phyloP scores from a whole-genome alignment of 1,140 invertebrate genomes.

The Cyclina sinensis region DNA sequence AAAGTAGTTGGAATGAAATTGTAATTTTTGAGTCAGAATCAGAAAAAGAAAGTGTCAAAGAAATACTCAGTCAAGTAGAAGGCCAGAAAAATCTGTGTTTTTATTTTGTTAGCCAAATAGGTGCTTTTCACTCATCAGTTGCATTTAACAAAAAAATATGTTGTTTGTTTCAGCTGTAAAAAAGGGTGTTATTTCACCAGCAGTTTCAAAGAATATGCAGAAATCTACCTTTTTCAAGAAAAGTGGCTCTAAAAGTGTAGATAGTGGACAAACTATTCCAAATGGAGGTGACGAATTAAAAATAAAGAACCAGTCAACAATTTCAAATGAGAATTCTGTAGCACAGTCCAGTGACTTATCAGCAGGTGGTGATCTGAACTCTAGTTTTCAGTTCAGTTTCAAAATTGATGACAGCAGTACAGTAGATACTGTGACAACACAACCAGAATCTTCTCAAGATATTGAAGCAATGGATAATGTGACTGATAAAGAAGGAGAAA shows the following conservation, averaged over 20 bases:
- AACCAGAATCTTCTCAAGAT: neutral
- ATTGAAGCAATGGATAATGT: neutral
- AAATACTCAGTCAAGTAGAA: no score
- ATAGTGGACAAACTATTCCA: neutral
- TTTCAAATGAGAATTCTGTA: neutral
- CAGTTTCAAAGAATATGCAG: neutral
- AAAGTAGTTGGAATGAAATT: no score
- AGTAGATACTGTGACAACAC: neutral
- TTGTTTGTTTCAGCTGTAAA: slow-evolving; percentile 29
- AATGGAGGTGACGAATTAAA: neutral
- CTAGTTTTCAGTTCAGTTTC: slow-evolving; percentile 35
- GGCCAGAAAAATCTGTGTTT: no score
- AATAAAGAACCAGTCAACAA: neutral
- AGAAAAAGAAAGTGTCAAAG: no score
- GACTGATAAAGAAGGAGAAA: neutral
- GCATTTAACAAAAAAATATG: no score
- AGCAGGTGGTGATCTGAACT: neutral
- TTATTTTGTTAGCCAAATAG: no score
- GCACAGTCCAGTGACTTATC: neutral
- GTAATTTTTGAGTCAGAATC: no score
- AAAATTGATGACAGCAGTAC: slow-evolving; percentile 5
- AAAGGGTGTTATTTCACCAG: neutral
- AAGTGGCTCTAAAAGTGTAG: neutral
- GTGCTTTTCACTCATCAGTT: no score
- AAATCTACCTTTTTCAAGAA: slow-evolving; percentile 37